Evolutionary conservation across 2,888 invertebrate genomes (phyloP).

Genomic region (Tenodera sinensis): DNA sequence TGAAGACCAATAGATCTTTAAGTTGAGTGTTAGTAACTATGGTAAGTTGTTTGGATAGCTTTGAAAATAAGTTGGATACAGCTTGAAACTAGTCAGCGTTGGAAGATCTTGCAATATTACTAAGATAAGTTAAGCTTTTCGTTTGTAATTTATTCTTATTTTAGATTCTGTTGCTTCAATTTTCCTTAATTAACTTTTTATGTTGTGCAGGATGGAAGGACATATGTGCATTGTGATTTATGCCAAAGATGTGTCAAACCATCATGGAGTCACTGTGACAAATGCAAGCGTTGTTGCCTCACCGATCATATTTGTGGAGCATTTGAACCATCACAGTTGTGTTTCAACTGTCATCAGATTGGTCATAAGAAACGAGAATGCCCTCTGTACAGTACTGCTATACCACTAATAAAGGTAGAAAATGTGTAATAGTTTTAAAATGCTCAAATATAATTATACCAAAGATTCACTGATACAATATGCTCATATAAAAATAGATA

Average conservation of each 20-base stretch:
- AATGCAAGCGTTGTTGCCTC: constrained; percentile 64
- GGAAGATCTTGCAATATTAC: too few species aligned
- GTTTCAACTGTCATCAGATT: constrained; percentile 54
- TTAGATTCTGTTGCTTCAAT: too few species aligned
- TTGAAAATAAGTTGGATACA: too few species aligned
- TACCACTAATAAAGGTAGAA: background rate
- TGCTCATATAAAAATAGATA: background rate
- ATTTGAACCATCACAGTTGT: constrained; percentile 37
- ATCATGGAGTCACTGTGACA: constrained; percentile 72
- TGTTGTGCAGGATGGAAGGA: constrained; percentile 55
- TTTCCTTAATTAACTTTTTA: too few species aligned
- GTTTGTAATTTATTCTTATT: too few species aligned
- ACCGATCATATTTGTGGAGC: constrained; percentile 52
- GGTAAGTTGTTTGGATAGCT: too few species aligned
- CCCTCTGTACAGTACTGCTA: constrained; percentile 38
- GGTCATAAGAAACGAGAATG: constrained; percentile 57
- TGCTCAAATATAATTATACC: too few species aligned
- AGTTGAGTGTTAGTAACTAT: too few species aligned
- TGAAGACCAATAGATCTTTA: too few species aligned
- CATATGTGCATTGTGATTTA: constrained; percentile 62
- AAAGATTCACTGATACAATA: background rate
- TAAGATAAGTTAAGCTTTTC: too few species aligned
- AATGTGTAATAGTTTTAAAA: background rate
- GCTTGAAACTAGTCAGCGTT: too few species aligned
- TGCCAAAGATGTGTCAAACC: constrained; percentile 80